Evolutionary conservation across 1,140 invertebrate species (phyloP), one percentile per base, ranked within the genome.

Genomic region (Zaprionus kolodkinae): DNA sequence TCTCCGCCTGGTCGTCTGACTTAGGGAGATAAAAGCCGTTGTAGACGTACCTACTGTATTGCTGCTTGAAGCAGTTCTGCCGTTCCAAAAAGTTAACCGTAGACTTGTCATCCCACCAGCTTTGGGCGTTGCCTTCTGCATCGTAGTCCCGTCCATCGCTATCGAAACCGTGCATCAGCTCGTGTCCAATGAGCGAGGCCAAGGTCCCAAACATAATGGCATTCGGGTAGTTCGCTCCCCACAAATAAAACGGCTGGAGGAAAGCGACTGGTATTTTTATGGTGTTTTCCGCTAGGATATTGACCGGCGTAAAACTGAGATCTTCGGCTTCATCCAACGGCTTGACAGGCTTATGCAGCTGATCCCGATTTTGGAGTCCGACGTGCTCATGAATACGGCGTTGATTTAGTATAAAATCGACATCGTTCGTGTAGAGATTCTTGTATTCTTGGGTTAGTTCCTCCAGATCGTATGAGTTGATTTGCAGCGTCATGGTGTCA

Each of bases 61-160:
- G 91, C 2, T 74, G 25, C 2, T 72, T 72, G 33, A 92, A 92
- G 64, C 91, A 92, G 45, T 1, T 61, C 1, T 73, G 59, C 4
- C 84, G 77, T 0, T 74, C 35, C 13, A 68, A 15, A 60, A 91
- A 92, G 1, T 72, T 78, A 0, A 6, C 13, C 2, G 75, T 76
- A 6, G 89, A 91, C 15, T 40, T 25, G 6, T 78, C 62, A 48
- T 91, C 90, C 91, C 91, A 92, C 91, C 91, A 92, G 25, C 79
- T 79, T 0, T 70, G 38, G 1, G 56, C 33, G 25, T 91, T 91
- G 5, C 98, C 99, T 64, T 97, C 94, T 85, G 97, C 98, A 92
- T 99, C 98, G 91, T 98, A 99, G 76, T 98, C 96, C 0, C 98
- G 95, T 1, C 98, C 91, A 0, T 54, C 35, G 67, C 95, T 93